Percentiles rank a stretch among this genome's conserved stretches.
Conservation (phyloP, 2,113 vertebrate genomes). For the Clupea harengus region DNA sequence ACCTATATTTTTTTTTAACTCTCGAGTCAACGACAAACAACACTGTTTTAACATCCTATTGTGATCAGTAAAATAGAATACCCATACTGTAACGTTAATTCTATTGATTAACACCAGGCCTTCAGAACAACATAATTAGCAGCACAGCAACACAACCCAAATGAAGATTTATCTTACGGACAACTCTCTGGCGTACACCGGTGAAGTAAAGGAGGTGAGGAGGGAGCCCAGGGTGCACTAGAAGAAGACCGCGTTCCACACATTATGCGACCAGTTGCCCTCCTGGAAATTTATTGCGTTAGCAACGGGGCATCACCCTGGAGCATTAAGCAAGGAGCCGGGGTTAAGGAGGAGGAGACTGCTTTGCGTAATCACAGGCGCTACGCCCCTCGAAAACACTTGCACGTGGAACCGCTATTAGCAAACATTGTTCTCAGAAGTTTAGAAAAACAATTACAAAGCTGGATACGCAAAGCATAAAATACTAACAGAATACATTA, state of each 20-base stretch:
- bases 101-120: neutral
- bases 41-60: neutral
- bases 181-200: neutral
- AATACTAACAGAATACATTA: too few species aligned
- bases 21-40: neutral
- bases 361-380: neutral
- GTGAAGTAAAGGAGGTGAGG: conserved; percentile 20
- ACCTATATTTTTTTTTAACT: too few species aligned
- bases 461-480: too few species aligned
- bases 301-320: conserved; percentile 27
- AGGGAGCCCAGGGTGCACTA: neutral
- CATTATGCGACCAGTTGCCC: conserved; percentile 25
- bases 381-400: neutral
- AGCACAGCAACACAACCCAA: neutral
- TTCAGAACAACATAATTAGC: neutral
- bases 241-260: neutral
- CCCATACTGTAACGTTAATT: neutral
- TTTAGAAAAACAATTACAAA: too few species aligned
- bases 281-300: conserved; percentile 31
- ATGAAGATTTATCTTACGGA: neutral
- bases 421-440: too few species aligned
- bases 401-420: neutral
- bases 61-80: neutral
- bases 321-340: neutral
- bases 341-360: neutral